Base-by-base conservation (phyloP, 2,888 invertebrate genomes). In the Cerceris ruficornis region DNA sequence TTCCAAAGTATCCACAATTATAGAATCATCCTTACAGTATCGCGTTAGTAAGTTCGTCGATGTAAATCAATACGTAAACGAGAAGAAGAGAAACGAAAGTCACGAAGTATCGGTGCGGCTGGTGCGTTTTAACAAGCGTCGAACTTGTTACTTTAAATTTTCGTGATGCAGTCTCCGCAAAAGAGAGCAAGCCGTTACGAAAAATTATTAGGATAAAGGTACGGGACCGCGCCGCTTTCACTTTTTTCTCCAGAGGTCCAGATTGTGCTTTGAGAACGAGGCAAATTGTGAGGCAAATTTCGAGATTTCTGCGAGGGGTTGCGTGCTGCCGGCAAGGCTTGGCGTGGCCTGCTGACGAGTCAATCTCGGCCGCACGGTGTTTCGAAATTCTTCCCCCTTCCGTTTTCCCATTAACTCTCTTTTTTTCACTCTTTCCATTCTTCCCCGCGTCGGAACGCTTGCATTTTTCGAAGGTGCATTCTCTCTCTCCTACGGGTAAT, bases 291-390 rank as follows among this genome's bases (percentile, higher is more conserved):
- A 59, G 60, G 73, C 66, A 71, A 86, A 82, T 86, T 82, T 77
- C 59, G 61, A 68, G 74, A 76, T 81, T 76, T 71, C 60, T 58
- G 74, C 70, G 7, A 71, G 67, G 77, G 69, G 42, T 87, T 74
- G 85, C 87, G 87, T 87, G 86, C 59, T 73, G 58, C 66, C 55
- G 43, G 14, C 57, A 28, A n/a, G 28, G 4, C 59, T 49, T 46
- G 62, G 69, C 66, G 73, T 77, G 77, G 78, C 69, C 55, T 52
- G 77, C 80, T 88, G 88, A 88, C 88, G 89, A 87, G 88, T 88
- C 87, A 88, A 88, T 89, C 86, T 79, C 72, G 76, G 75, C 75
- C 80, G 81, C 72, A 75, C 69, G 77, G 74, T 77, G 75, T 78
- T 77, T 78, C 73, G 69, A 58, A 71, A 86, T 81, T 83, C 79